Evolutionary conservation across 2,888 invertebrate species (phyloP).

Genomic region (Tholera decimalis): DNA sequence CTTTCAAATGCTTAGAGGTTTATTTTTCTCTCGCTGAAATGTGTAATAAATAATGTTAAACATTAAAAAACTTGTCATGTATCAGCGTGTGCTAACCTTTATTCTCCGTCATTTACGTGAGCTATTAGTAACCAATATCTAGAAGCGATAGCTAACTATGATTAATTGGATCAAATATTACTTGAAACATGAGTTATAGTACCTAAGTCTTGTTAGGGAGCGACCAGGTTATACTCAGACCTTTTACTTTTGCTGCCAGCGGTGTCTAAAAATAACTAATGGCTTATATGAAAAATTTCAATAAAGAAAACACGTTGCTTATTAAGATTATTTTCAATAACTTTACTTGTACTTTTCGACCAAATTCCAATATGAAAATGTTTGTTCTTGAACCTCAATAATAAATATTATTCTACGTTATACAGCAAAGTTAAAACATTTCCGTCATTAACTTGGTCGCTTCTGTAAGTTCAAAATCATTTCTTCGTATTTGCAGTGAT

Average conservation of each 20-base stretch:
- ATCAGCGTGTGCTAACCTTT: neutral
- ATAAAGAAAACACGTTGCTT: no score
- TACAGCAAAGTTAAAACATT: neutral
- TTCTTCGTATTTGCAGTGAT: slow-evolving; percentile 22
- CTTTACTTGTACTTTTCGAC: no score
- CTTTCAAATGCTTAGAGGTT: no score
- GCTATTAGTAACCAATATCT: slow-evolving; percentile 38
- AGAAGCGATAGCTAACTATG: slow-evolving; percentile 18
- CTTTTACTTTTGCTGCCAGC: neutral
- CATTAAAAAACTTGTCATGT: neutral
- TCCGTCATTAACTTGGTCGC: slow-evolving; percentile 30
- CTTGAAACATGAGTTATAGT: slow-evolving; percentile 55
- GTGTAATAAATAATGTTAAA: neutral
- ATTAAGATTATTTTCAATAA: no score
- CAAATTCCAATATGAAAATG: neutral
- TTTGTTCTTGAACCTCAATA: no score
- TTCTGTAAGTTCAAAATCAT: slow-evolving; percentile 9
- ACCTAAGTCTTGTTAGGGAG: slow-evolving; percentile 29
- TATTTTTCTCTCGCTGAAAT: neutral
- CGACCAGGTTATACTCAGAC: slow-evolving; percentile 26
- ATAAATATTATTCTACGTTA: no score
- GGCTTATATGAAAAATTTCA: no score
- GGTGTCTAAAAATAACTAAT: no score
- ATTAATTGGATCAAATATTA: slow-evolving; percentile 40
- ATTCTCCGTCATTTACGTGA: slow-evolving; percentile 4